Conservation (phyloP, 2,888 invertebrate species). For the Phorcus lineatus region DNA sequence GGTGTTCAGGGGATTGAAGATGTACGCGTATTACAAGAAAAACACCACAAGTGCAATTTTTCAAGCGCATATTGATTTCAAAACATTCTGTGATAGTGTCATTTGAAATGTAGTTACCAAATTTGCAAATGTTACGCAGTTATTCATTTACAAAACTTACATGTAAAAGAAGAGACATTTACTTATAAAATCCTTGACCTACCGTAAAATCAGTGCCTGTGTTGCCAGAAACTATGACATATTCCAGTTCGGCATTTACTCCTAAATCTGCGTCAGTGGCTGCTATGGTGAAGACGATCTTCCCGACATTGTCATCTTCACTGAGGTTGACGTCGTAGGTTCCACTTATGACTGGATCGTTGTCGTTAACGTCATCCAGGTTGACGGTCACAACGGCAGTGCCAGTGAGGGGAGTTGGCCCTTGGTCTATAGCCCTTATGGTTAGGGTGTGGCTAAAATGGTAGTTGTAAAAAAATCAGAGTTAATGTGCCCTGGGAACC, state of each 20-base stretch:
- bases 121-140: too few species aligned
- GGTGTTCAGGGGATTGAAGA: too few species aligned
- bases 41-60: too few species aligned
- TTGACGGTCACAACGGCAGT: conserved; percentile 59
- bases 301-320: conserved; percentile 55
- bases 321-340: conserved; percentile 47
- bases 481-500: too few species aligned
- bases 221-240: conserved; percentile 58
- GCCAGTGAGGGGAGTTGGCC: conserved; percentile 29
- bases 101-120: too few species aligned
- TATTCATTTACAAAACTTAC: too few species aligned
- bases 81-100: too few species aligned
- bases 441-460: conserved; percentile 55
- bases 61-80: too few species aligned
- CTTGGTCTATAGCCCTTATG: conserved; percentile 55
- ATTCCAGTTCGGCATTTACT: conserved; percentile 53
- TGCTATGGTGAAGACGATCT: conserved; percentile 48
- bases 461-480: too few species aligned
- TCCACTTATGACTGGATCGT: conserved; percentile 56
- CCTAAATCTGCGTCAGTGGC: conserved; percentile 61
- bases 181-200: too few species aligned
- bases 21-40: too few species aligned
- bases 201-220: conserved; percentile 55
- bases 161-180: too few species aligned
- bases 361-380: conserved; percentile 64